Conservation (phyloP, 2,113 vertebrate genomes). For the Nannospalax galili region DNA sequence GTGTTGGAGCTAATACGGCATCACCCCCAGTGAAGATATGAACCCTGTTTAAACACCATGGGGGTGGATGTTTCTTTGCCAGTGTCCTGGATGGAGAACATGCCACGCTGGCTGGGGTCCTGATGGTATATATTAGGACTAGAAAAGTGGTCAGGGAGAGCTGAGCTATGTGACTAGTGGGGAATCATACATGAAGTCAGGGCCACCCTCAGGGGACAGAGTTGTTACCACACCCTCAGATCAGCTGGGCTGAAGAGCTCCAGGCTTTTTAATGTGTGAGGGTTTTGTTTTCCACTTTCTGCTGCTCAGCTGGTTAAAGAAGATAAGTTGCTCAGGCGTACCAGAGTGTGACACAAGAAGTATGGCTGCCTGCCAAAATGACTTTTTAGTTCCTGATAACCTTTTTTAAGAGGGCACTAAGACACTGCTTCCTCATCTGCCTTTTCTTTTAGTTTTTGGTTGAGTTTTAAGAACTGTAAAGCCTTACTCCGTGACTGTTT, state of each 20-base stretch:
- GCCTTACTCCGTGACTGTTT: not conserved
- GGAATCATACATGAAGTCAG: not conserved
- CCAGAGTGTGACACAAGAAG: not conserved
- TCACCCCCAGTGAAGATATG: not conserved
- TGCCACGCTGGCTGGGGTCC: not conserved
- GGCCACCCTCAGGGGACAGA: not conserved
- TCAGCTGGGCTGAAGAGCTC: not conserved
- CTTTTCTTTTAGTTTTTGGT: slow-evolving; percentile 14
- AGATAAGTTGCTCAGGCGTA: not conserved
- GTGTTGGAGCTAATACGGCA: not conserved
- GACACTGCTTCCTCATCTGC: not conserved
- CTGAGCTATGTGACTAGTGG: not conserved
- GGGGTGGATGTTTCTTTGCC: not conserved
- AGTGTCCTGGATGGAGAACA: not conserved
- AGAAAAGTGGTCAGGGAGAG: not conserved
- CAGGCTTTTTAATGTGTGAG: not conserved
- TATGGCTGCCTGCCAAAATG: slow-evolving; percentile 26
- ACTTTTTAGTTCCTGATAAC: slow-evolving; percentile 9
- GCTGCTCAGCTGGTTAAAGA: not conserved
- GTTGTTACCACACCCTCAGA: not conserved
- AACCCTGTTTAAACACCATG: not conserved
- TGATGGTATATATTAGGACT: not conserved
- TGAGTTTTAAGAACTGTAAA: not conserved
- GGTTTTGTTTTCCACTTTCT: not conserved
- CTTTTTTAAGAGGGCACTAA: not conserved